These are phyloP conservation scores for Ditylenchus weischeri DNA, from an alignment of 2,888 invertebrate genomes.

Conservation along the genomic window DNA sequence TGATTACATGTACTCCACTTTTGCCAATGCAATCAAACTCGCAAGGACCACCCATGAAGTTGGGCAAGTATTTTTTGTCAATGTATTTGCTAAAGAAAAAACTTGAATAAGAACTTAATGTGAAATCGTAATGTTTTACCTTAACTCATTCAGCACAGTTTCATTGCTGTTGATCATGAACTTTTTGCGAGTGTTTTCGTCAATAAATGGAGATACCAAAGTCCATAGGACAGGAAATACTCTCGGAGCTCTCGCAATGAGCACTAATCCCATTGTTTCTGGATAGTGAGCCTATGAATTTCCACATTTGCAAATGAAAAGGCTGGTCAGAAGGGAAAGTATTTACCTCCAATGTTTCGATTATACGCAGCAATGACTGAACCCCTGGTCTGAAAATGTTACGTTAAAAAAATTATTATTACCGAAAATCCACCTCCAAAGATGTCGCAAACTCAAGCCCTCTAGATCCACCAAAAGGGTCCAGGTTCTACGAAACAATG, in stretches of 20 bases:
- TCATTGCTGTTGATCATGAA: slow-evolving; percentile 71
- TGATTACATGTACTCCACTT: slow-evolving; percentile 60
- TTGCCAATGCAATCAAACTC: slow-evolving; percentile 20
- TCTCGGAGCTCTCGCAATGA: slow-evolving; percentile 84
- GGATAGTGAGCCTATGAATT: slow-evolving; percentile 80
- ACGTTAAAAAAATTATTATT: too few relatives aligned
- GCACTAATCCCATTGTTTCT: slow-evolving; percentile 85
- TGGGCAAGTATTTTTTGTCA: slow-evolving; percentile 78
- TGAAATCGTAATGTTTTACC: slow-evolving; percentile 62
- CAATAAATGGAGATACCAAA: slow-evolving; percentile 87
- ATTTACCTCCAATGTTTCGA: slow-evolving; percentile 70
- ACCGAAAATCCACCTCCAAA: slow-evolving; percentile 67
- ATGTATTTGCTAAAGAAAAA: slow-evolving; percentile 69
- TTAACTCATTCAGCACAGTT: slow-evolving; percentile 66
- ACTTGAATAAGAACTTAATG: background rate
- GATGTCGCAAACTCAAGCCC: slow-evolving; percentile 87
- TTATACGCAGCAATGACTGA: slow-evolving; percentile 67
- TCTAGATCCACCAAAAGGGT: slow-evolving; percentile 85
- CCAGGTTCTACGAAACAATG: slow-evolving; percentile 70
- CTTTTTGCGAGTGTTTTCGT: slow-evolving; percentile 77
- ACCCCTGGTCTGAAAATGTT: slow-evolving; percentile 72
- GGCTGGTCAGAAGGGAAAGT: background rate
- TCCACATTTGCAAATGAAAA: slow-evolving; percentile 3
- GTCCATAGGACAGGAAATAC: slow-evolving; percentile 95
- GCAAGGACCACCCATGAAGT: slow-evolving; percentile 81